These are phyloP conservation scores for Drosophila navojoa DNA, from an alignment of 1,140 invertebrate species.

Conservation along the genomic window DNA sequence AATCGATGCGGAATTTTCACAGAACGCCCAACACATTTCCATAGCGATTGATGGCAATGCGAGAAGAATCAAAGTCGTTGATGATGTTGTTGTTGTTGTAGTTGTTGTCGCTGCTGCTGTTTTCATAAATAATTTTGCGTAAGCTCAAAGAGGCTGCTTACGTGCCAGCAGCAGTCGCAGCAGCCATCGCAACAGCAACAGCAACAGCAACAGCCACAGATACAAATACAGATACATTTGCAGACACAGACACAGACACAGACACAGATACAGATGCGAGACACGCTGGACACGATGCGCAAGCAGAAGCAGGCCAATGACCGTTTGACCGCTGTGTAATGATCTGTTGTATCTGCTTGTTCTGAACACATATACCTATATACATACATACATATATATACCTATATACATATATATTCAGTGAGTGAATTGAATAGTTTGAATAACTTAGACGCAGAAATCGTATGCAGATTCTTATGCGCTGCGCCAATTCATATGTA, in stretches of 20 bases:
- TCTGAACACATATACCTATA: conserved; percentile 9
- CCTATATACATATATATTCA: conserved; percentile 6
- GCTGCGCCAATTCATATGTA: conserved; percentile 30
- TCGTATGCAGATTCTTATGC: conserved; percentile 64
- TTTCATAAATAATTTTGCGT: conserved; percentile 82
- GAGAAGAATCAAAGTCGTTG: conserved; percentile 51
- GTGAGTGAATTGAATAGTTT: conserved; percentile 24
- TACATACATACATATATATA: not conserved
- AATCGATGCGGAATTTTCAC: conserved; percentile 72
- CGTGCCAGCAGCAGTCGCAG: conserved; percentile 53
- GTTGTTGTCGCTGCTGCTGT: conserved; percentile 52
- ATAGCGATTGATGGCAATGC: conserved; percentile 63
- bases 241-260: not conserved
- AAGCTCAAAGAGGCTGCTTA: conserved; percentile 73
- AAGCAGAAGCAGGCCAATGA: conserved; percentile 76
- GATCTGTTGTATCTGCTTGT: conserved; percentile 51
- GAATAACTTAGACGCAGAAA: conserved; percentile 8
- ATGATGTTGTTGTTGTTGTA: conserved; percentile 29
- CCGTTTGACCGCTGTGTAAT: conserved; percentile 79
- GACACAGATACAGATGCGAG: conserved; percentile 7
- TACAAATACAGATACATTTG: conserved; percentile 8
- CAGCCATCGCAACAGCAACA: conserved; percentile 13
- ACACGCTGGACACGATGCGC: conserved; percentile 27
- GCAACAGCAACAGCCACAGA: not conserved
- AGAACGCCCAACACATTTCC: conserved; percentile 57